phyloP scores from a whole-genome alignment of 1,140 invertebrate genomes.

The Pinna nobilis region DNA sequence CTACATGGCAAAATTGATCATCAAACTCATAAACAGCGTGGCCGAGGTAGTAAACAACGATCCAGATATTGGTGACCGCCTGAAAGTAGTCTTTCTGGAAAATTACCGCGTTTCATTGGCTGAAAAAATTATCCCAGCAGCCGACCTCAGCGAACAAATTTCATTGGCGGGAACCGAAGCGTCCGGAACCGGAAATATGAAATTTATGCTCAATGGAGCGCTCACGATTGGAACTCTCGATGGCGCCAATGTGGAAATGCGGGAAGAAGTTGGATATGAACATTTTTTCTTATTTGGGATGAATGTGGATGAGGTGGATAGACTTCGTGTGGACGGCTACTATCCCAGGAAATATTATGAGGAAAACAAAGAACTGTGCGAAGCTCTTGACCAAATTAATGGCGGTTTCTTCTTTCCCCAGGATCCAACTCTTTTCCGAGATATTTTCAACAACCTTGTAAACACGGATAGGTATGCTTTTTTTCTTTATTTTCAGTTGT shows the following conservation, averaged over 20 bases:
- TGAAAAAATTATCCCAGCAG: constrained; percentile 98
- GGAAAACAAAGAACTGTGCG: constrained; percentile 89
- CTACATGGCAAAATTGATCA: constrained; percentile 95
- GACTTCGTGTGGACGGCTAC: constrained; percentile 83
- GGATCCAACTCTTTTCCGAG: constrained; percentile 91
- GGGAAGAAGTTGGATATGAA: constrained; percentile 96
- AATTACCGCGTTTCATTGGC: constrained; percentile 98
- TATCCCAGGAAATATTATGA: constrained; percentile 95
- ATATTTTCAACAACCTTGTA: constrained; percentile 91
- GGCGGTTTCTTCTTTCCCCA: constrained; percentile 95
- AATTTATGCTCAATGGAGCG: constrained; percentile 95
- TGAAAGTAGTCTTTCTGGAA: constrained; percentile 96
- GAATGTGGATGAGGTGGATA: constrained; percentile 92
- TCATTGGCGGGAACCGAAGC: constrained; percentile 98
- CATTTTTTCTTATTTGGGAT: constrained; percentile 99
- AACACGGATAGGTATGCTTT: constrained; percentile 90
- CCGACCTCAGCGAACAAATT: constrained; percentile 98
- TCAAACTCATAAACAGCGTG: constrained; percentile 95
- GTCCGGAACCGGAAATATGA: constrained; percentile 95
- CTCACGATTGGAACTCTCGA: constrained; percentile 98
- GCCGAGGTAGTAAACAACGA: constrained; percentile 95
- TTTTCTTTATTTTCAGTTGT: neutral
- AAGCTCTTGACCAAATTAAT: constrained; percentile 96
- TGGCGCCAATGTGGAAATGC: constrained; percentile 99
- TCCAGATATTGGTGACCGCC: constrained; percentile 93